Evolutionary conservation across 2,888 invertebrate species (phyloP).

Genomic region (Polydrusus cervinus): DNA sequence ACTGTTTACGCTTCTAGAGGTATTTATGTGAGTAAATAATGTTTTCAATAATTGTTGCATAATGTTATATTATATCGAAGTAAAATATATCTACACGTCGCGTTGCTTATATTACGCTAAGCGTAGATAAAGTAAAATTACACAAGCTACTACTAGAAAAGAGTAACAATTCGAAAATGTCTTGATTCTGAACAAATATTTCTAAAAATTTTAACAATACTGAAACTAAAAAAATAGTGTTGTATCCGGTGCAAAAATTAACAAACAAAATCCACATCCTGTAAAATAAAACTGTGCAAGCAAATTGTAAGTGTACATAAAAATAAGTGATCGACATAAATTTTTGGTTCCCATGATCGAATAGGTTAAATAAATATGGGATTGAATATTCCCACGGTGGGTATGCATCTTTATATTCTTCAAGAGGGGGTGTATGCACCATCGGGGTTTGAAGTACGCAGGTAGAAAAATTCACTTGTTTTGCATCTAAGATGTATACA

Average conservation of each 20-base stretch:
- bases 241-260: slow-evolving; percentile 4
- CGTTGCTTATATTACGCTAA: too few species aligned
- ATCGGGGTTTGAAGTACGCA: slow-evolving; percentile 34
- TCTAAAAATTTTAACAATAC: neutral
- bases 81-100: too few species aligned
- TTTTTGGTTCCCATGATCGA: slow-evolving; percentile 37
- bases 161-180: too few species aligned
- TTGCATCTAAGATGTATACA: slow-evolving; percentile 33
- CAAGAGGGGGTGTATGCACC: slow-evolving; percentile 37
- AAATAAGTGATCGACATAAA: slow-evolving; percentile 31
- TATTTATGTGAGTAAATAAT: too few species aligned
- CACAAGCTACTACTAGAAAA: too few species aligned
- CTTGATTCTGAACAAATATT: too few species aligned
- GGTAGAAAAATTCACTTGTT: slow-evolving; percentile 49
- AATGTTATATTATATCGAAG: too few species aligned
- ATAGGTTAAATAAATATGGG: slow-evolving; percentile 23
- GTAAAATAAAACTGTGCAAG: slow-evolving; percentile 40
- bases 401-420: slow-evolving; percentile 24
- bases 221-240: neutral
- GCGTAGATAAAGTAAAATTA: too few species aligned
- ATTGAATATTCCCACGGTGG: slow-evolving; percentile 40
- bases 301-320: slow-evolving; percentile 30
- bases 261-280: slow-evolving; percentile 26
- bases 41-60: too few species aligned
- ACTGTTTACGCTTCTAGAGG: too few species aligned